These are phyloP conservation scores for Porites cylindrica DNA, from an alignment of 92 coral and sea anemone species.

Conservation along the genomic window DNA sequence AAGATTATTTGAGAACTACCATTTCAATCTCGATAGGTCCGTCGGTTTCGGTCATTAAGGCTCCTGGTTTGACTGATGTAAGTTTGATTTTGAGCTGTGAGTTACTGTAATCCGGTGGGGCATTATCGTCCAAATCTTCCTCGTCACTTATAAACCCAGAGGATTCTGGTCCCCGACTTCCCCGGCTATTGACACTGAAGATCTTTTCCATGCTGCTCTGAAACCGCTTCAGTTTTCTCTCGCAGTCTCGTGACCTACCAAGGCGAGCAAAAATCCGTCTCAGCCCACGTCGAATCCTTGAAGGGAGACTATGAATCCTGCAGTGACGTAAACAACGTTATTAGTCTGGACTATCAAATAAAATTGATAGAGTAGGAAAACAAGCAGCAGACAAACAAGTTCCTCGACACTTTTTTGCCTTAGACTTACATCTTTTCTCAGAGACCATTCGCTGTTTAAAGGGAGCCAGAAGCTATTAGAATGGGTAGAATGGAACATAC, in stretches of 20 bases:
- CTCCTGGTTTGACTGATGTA: background rate
- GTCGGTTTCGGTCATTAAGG: slow-evolving; percentile 19
- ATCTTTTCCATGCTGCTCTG: slow-evolving; percentile 39
- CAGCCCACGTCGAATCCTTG: slow-evolving; percentile 39
- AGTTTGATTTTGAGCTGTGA: slow-evolving; percentile 24
- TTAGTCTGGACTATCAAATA: too few relatives aligned
- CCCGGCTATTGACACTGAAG: slow-evolving; percentile 9
- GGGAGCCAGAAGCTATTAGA: too few relatives aligned
- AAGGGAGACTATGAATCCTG: slow-evolving; percentile 38
- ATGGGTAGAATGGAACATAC: too few relatives aligned
- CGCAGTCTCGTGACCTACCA: slow-evolving; percentile 10
- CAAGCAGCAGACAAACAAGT: too few relatives aligned
- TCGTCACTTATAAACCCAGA: slow-evolving; percentile 46
- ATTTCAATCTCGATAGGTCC: slow-evolving; percentile 41
- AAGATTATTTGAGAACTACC: background rate
- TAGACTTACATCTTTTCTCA: too few relatives aligned
- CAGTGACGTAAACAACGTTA: too few relatives aligned
- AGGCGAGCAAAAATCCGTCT: slow-evolving; percentile 8
- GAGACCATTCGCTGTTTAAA: too few relatives aligned
- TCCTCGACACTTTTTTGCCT: too few relatives aligned
- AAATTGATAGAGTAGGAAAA: too few relatives aligned
- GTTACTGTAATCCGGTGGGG: slow-evolving; percentile 19
- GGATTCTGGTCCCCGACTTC: slow-evolving; percentile 16
- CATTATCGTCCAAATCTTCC: slow-evolving; percentile 24
- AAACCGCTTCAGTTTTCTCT: slow-evolving; percentile 38